Evolutionary conservation across 37 sponge, comb jelly and placozoan species (phyloP), one percentile per base, ranked within the genome.

Genomic region (Cliona cf. orientalis): DNA sequence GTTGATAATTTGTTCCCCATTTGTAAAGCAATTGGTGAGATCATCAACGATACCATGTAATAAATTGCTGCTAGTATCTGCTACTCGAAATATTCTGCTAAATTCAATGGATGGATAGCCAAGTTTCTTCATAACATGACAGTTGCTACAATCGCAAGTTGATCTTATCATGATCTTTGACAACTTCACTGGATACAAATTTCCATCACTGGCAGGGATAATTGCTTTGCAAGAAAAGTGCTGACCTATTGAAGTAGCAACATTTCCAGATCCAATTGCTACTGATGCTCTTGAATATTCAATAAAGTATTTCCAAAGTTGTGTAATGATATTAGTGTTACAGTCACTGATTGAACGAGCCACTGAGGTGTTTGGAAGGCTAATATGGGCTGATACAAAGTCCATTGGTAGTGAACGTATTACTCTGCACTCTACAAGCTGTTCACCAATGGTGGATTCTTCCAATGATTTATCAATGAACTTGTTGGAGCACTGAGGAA

Each of bases 391-490:
- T 58, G 82, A 69, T 2, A 81, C 71, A 80, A 67, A 42, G n/a
- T 75, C 69, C 25, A 81, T 49, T 38, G 73, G 45, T 59, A 61
- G 75, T 22, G 32, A 19, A n/a, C 66, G 61, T 38, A 87, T 75
- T 2, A 87, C 76, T 35, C 36, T 42, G n/a, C n/a, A n/a, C n/a
- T n/a, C n/a, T n/a, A n/a, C n/a, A n/a, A 59, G 37, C 3, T 21
- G 0, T 58, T 33, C 38, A 9, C 78, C 78, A 3, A 64, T 46
- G 1, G 66, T 0, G 2, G 63, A 60, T 26, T 40, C 1, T 58
- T 85, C 85, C 23, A 76, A 32, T 6, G 6, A 34, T n/a, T 42
- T 26, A 68, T 72, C 68, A 32, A 90, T 67, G 33, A 90, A 84
- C 19, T 32, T 1, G 22, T 39, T 31, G 14, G 42, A 43, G 21